Conservation (phyloP, 1,140 invertebrate species). For the Drosophila ercepeae region DNA sequence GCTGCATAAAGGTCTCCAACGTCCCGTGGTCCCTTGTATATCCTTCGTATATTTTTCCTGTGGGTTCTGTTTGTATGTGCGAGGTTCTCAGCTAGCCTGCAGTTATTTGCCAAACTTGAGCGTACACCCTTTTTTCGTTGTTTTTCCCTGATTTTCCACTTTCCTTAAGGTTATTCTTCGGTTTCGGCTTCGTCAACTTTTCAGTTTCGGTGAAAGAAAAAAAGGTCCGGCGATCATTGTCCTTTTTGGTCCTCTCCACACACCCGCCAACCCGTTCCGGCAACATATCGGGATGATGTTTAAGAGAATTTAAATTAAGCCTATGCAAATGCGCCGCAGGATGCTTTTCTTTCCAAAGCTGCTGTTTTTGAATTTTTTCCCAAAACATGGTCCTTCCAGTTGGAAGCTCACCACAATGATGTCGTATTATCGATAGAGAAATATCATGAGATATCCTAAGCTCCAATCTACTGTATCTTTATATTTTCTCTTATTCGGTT, state of each 20-base stretch:
- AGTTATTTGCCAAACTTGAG: slow-evolving; percentile 77
- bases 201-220: slow-evolving; percentile 37
- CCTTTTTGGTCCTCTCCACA: slow-evolving; percentile 54
- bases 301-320: slow-evolving; percentile 82
- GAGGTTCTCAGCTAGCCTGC: slow-evolving; percentile 62
- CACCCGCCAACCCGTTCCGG: background rate
- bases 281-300: slow-evolving; percentile 55
- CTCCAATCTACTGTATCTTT: no score
- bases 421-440: slow-evolving; percentile 57
- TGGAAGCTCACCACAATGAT: slow-evolving; percentile 39
- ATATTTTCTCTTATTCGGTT: no score
- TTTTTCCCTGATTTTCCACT: slow-evolving; percentile 31
- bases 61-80: slow-evolving; percentile 46
- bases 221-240: slow-evolving; percentile 68
- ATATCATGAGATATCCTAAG: no score
- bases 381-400: slow-evolving; percentile 24
- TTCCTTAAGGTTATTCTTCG: slow-evolving; percentile 27
- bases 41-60: slow-evolving; percentile 19
- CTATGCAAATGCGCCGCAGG: slow-evolving; percentile 76
- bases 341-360: slow-evolving; percentile 47
- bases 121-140: slow-evolving; percentile 61
- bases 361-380: slow-evolving; percentile 16
- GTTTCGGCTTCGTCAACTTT: slow-evolving; percentile 37
- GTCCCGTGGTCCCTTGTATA: slow-evolving; percentile 15
- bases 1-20: slow-evolving; percentile 40